Evolutionary conservation across 2,888 invertebrate species (phyloP).

Genomic region (Eulithis testata): DNA sequence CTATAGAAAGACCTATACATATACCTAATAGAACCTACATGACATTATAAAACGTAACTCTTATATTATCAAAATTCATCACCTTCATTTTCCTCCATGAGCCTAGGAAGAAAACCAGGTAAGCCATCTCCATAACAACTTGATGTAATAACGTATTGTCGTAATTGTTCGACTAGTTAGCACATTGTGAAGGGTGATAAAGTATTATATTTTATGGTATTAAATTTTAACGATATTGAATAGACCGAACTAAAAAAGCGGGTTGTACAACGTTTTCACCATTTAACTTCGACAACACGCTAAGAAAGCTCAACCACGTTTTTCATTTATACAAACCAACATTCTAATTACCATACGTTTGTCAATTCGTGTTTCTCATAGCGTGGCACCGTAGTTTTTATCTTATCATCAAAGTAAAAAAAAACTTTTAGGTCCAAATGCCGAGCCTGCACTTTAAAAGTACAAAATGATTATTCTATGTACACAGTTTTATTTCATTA

Average conservation of each 20-base stretch:
- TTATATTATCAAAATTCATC: not conserved
- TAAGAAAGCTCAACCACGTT: constrained; percentile 34
- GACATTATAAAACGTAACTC: not conserved
- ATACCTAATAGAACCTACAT: not conserved
- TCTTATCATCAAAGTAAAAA: constrained; percentile 19
- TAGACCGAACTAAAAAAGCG: constrained; percentile 3
- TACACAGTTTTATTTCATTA: constrained; percentile 36
- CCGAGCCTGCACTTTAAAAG: constrained; percentile 26
- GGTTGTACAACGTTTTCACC: too few relatives aligned
- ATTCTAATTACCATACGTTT: constrained; percentile 20
- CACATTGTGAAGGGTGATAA: not conserved
- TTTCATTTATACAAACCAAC: constrained; percentile 4
- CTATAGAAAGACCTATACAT: not conserved
- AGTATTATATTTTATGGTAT: too few relatives aligned
- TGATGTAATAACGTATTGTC: constrained; percentile 1
- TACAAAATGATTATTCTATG: constrained; percentile 54
- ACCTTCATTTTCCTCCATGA: constrained; percentile 57
- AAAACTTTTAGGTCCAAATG: constrained; percentile 6
- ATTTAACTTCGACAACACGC: constrained; percentile 49
- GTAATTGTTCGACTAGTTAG: not conserved
- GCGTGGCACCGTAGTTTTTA: constrained; percentile 40
- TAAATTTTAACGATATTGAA: constrained; percentile 3
- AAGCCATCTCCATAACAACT: constrained; percentile 64
- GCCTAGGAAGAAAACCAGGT: constrained; percentile 57
- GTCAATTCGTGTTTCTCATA: constrained; percentile 23